These are phyloP conservation scores for Oreochromis spilurus DNA, from an alignment of 2,113 vertebrate genomes.

Conservation along the genomic window DNA sequence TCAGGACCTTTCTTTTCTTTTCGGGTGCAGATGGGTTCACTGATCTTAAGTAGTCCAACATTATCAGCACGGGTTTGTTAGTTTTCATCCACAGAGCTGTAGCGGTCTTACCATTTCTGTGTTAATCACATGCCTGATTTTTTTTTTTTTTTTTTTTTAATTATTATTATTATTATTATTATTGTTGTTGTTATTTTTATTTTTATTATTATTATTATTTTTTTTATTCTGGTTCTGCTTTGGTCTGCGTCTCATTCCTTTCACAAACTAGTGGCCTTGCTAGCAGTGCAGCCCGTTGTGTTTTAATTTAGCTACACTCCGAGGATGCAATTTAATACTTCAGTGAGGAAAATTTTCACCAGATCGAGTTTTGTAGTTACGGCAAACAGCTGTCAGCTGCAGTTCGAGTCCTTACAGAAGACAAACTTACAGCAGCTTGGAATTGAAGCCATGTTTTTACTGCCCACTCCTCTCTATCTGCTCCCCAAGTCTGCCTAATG, in stretches of 20 bases:
- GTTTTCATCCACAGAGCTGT: neutral
- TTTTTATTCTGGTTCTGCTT: neutral
- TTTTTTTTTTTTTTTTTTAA: neutral
- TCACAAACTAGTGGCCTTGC: neutral
- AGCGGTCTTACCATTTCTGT: neutral
- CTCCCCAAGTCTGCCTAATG: too few relatives aligned
- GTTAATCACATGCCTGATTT: neutral
- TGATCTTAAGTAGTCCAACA: neutral
- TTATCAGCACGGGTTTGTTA: neutral
- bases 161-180: too few relatives aligned
- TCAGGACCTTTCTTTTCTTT: constrained; percentile 36
- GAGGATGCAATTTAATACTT: neutral
- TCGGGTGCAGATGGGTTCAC: neutral
- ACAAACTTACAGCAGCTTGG: neutral
- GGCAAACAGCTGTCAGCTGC: neutral
- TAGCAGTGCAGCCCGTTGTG: neutral
- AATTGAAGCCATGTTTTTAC: neutral
- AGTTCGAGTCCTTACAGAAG: neutral
- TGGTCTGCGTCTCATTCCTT: neutral
- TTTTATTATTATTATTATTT: neutral
- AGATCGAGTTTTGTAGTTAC: neutral
- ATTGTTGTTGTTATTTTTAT: too few relatives aligned
- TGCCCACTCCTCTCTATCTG: neutral
- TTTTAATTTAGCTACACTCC: neutral
- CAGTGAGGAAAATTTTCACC: neutral